Evolutionary conservation across 2,113 vertebrate genomes (phyloP).

Genomic region (Spermophilus dauricus): DNA sequence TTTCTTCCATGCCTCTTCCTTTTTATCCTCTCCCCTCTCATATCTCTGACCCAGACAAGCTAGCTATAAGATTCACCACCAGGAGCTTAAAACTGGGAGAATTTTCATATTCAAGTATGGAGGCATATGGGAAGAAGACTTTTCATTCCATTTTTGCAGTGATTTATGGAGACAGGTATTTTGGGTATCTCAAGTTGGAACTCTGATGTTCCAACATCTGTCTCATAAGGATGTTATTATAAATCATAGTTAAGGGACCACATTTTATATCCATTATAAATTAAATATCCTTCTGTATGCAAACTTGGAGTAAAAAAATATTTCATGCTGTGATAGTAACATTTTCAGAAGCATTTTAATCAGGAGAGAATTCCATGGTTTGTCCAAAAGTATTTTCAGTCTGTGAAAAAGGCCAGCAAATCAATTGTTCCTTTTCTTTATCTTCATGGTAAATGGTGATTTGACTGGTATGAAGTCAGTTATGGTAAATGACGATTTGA

Average conservation of each 20-base stretch:
- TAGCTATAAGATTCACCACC: not conserved
- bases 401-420: not conserved
- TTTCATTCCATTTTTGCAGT: constrained; percentile 18
- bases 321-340: not conserved
- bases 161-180: not conserved
- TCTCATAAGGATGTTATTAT: not conserved
- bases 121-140: constrained; percentile 37
- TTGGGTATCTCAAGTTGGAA: not conserved
- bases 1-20: not conserved
- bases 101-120: not conserved
- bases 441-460: constrained; percentile 25
- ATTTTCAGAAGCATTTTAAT: constrained; percentile 28
- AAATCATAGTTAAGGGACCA: not conserved
- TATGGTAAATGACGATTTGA: constrained; percentile 18
- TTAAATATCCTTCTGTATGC: not conserved
- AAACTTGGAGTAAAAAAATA: not conserved
- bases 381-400: constrained; percentile 34
- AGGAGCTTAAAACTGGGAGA: not conserved
- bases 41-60: not conserved
- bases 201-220: not conserved
- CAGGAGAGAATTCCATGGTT: not conserved
- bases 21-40: constrained; percentile 12
- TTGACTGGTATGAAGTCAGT: not conserved
- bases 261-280: constrained; percentile 2
- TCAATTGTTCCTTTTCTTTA: not conserved